A percentile compares a stretch with the other conserved stretches of the same genome.
Conservation (phyloP, 2,797 vertebrate species). For the Apogon talboti region DNA sequence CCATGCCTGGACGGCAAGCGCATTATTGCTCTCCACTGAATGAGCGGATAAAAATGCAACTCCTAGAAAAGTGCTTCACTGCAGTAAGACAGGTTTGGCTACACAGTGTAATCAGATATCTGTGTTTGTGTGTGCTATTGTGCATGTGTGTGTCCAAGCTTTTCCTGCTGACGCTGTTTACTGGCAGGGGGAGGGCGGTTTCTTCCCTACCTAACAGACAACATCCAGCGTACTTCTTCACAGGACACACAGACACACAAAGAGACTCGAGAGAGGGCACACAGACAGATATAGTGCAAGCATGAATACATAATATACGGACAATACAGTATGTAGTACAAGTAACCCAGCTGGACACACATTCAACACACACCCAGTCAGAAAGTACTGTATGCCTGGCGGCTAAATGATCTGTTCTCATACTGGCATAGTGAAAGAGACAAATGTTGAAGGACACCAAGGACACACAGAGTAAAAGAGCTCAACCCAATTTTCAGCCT, state of each 20-base stretch:
- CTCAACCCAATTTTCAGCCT: conserved; percentile 46
- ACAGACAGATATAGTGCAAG: conserved; percentile 3
- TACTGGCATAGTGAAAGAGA: conserved; percentile 47
- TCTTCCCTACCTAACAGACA: conserved; percentile 31
- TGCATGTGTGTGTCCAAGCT: conserved; percentile 20
- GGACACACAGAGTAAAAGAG: conserved; percentile 48
- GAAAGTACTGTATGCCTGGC: conserved; percentile 6
- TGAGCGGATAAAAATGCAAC: conserved; percentile 15
- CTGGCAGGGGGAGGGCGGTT: conserved; percentile 32
- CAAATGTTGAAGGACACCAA: conserved; percentile 61
- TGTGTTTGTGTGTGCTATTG: conserved; percentile 7
- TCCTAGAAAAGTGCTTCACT: conserved; percentile 30
- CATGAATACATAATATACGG: conserved; percentile 5
- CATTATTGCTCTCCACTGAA: conserved; percentile 6
- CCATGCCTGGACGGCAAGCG: conserved; percentile 1
- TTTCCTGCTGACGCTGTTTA: conserved; percentile 50
- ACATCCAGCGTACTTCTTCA: conserved; percentile 29
- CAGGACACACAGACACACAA: conserved; percentile 10
- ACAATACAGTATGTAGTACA: conserved; percentile 6
- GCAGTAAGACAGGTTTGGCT: conserved; percentile 41
- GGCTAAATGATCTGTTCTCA: conserved; percentile 50
- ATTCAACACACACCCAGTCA: conserved; percentile 14
- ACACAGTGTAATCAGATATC: conserved; percentile 42
- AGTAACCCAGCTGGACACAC: conserved; percentile 3
- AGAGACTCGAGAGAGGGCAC: neutral